These are phyloP conservation scores for Myotis pilosus DNA, from an alignment of 2,797 vertebrate genomes.

Conservation along the genomic window DNA sequence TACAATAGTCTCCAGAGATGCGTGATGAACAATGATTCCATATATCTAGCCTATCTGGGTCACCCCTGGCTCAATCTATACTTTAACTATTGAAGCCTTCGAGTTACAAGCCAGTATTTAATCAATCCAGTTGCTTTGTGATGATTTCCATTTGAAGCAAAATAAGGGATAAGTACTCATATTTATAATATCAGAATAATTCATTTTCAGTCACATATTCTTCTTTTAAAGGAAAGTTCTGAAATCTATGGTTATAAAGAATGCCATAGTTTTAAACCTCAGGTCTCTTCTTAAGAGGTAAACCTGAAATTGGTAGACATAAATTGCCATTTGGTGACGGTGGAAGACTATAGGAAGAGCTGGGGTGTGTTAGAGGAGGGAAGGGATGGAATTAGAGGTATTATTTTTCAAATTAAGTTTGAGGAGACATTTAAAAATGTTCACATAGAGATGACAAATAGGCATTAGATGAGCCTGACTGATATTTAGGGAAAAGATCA, in stretches of 20 bases:
- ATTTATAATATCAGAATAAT: neutral
- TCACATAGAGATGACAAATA: neutral
- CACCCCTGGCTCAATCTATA: neutral
- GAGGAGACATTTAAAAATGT: neutral
- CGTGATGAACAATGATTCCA: neutral
- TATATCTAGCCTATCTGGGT: neutral
- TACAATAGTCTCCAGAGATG: neutral
- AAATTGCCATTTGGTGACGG: neutral
- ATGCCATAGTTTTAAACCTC: neutral
- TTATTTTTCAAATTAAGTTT: neutral
- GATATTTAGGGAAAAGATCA: neutral
- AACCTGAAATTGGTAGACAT: neutral
- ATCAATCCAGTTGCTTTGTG: neutral
- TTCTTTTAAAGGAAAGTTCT: slow-evolving; percentile 17
- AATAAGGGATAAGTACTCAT: neutral
- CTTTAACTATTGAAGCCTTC: neutral
- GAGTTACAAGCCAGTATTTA: neutral
- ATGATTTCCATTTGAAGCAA: neutral
- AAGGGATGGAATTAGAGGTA: neutral
- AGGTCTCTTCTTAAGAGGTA: neutral
- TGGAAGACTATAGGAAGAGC: neutral
- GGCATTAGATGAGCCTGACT: neutral
- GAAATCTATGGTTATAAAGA: neutral
- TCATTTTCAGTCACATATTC: neutral
- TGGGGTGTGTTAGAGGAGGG: neutral